These are phyloP conservation scores for Adelosebastes latens DNA, from an alignment of 2,797 vertebrate species.

Conservation along the genomic window DNA sequence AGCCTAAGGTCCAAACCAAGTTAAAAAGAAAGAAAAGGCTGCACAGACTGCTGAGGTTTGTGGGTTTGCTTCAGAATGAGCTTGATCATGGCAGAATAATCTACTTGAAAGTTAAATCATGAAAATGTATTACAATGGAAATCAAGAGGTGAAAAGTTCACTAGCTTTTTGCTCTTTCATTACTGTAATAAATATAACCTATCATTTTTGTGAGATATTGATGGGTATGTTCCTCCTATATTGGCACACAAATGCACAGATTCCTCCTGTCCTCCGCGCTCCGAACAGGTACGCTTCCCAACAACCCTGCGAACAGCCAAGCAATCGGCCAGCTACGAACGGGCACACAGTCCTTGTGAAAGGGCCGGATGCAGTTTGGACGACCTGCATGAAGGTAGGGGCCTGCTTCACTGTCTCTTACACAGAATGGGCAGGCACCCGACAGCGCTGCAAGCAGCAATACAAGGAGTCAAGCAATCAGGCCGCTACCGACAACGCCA, in stretches of 20 bases:
- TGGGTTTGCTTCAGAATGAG: constrained; percentile 2
- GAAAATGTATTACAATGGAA: not conserved
- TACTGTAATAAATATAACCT: not conserved
- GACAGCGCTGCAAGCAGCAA: too few species aligned
- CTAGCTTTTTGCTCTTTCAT: not conserved
- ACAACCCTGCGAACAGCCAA: too few species aligned
- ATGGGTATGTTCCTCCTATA: not conserved
- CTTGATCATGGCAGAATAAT: not conserved
- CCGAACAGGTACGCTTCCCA: too few species aligned
- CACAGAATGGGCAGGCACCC: constrained; percentile 1
- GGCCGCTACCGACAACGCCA: too few species aligned
- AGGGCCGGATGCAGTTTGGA: constrained; percentile 55
- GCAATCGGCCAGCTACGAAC: not conserved
- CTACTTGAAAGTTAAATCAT: not conserved
- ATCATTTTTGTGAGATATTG: not conserved
- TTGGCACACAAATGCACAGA: not conserved
- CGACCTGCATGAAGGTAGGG: constrained; percentile 41
- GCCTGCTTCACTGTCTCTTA: constrained; percentile 57
- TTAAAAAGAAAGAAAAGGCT: not conserved
- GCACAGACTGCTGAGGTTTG: not conserved
- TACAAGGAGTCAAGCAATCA: too few species aligned
- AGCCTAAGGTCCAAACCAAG: not conserved
- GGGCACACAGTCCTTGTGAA: constrained; percentile 41
- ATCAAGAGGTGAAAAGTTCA: not conserved
- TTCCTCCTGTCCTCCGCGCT: not conserved